Base-by-base conservation (phyloP, 37 sponge, comb jelly and placozoan species). In the Bolinopsis microptera region DNA sequence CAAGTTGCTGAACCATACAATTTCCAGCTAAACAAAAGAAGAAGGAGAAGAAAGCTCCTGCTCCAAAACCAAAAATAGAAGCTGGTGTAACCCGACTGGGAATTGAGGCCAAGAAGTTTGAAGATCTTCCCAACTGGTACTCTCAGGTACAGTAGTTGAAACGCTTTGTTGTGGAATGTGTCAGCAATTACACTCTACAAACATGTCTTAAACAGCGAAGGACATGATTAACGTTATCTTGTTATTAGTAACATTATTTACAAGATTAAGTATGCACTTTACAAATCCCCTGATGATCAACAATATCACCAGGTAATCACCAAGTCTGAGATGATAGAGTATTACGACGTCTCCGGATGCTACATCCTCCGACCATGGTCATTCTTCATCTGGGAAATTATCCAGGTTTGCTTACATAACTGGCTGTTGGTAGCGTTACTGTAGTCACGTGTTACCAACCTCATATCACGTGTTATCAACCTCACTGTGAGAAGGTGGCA, bases 301-400 rank as follows among this genome's bases (percentile, higher is more conserved):
- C n/a, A n/a, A 5, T 18, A 48, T 48, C 13, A 13, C 13, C 88
- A 94, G 92, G 95, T 96, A 35, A 97, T 99, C 94, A 99, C 95
- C 30, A 99, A 97, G 93, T 95, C 99, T 61, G 98, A 99, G 92
- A 96, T 99, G 97, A 97, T 99, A n/a, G 99, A 99, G 94, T 99
- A 99, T 83, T 96, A 99, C 93, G 98, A 97, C 68, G 97, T 99
- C 68, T 96, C 97, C 94, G 99, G 99, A 21, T 99, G 99, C 93
- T 99, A 99, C 94, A 95, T 99, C 34, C 95, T 99, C 92, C 69
- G 99, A 0, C 99, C 99, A 0, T 97, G 97, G 97, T 83, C 99
- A n/a, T 99, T 93, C 94, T 68, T 72, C 95, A 96, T 99, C 76
- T 99, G 99, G 99, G 99, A 99, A 82, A 38, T 26, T 21, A 96